Conservation (phyloP, 1,140 invertebrate species). For the Pseudachorutes palmiensis region DNA sequence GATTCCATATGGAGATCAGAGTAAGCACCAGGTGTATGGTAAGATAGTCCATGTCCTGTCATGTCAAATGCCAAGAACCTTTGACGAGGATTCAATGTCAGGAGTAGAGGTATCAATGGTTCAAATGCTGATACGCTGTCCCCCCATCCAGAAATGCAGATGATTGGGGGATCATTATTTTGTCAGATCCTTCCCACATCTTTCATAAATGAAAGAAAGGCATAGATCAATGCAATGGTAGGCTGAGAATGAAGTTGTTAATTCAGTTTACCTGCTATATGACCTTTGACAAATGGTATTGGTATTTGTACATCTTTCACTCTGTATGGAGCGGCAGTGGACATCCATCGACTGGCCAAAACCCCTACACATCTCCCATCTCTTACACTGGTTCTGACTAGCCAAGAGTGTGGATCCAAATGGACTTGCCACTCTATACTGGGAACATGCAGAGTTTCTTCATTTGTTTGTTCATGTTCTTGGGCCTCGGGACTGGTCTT, state of each 20-base stretch:
- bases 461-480: conserved; percentile 26
- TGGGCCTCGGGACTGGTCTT: not conserved
- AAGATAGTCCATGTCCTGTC: conserved; percentile 62
- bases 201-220: not conserved
- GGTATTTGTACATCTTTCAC: not conserved
- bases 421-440: not conserved
- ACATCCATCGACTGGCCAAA: no score
- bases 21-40: conserved; percentile 63
- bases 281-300: not conserved
- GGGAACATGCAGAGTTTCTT: conserved; percentile 32
- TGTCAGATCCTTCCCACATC: not conserved
- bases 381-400: not conserved
- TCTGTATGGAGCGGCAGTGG: no score
- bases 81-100: conserved; percentile 4
- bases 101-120: conserved; percentile 38
- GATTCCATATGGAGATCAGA: conserved; percentile 67
- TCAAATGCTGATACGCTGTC: conserved; percentile 45
- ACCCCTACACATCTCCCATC: not conserved
- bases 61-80: conserved; percentile 34
- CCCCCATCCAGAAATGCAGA: conserved; percentile 36
- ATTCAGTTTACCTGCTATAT: not conserved
- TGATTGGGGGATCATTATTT: conserved; percentile 14
- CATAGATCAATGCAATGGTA: not conserved
- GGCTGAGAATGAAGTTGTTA: no score
- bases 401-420: not conserved